These are phyloP conservation scores for Conus betulinus DNA, from an alignment of 1,140 invertebrate species.

Conservation along the genomic window DNA sequence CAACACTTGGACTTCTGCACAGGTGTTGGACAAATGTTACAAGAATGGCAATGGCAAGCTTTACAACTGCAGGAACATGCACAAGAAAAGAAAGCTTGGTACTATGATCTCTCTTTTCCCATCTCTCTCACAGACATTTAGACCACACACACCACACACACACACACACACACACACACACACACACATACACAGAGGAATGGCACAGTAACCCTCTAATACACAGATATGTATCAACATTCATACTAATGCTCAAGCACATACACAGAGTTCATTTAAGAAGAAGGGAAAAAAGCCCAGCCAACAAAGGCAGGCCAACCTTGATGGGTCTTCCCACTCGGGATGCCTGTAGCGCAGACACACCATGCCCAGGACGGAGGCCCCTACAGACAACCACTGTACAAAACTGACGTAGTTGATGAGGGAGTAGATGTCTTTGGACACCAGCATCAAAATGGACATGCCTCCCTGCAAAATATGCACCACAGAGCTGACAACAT, in stretches of 20 bases:
- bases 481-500: too few species aligned
- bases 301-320: conserved; percentile 41
- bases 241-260: too few species aligned
- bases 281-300: not conserved
- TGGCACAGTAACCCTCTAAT: too few species aligned
- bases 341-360: conserved; percentile 69
- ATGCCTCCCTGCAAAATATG: conserved; percentile 88
- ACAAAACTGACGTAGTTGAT: conserved; percentile 99
- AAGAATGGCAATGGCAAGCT: conserved; percentile 79
- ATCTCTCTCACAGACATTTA: not conserved
- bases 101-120: not conserved
- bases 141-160: not conserved
- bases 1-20: too few species aligned
- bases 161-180: not conserved
- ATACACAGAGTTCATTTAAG: too few species aligned
- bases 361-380: conserved; percentile 71
- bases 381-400: conserved; percentile 75
- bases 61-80: conserved; percentile 85
- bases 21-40: too few species aligned
- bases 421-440: conserved; percentile 92
- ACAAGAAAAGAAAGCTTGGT: not conserved
- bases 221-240: too few species aligned
- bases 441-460: conserved; percentile 93
- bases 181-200: not conserved
- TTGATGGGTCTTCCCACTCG: conserved; percentile 72